A percentile compares a stretch with the other conserved stretches of the same genome.
Evolutionary conservation across 1,140 invertebrate genomes (phyloP).

Genomic region (Brachionus plicatilis): DNA sequence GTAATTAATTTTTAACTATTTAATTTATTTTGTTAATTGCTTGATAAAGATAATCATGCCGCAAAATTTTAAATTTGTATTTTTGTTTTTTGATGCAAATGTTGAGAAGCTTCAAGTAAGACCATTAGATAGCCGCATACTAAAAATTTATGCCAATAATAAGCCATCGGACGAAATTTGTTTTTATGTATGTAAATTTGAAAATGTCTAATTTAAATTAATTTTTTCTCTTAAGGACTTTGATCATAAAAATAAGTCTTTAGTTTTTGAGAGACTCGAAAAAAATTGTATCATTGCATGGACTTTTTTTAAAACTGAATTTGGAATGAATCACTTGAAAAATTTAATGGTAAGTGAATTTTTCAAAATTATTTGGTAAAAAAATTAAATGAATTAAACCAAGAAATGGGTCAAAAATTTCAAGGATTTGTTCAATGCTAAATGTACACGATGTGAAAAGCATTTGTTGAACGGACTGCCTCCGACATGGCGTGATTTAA

Average conservation of each 20-base stretch:
- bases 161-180: constrained; percentile 1
- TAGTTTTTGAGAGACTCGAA: constrained; percentile 4
- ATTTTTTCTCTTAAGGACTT: neutral
- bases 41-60: constrained; percentile 7
- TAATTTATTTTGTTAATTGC: neutral
- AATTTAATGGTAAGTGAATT: neutral
- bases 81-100: constrained; percentile 16
- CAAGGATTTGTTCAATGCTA: constrained; percentile 33
- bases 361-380: no score
- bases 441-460: constrained; percentile 38
- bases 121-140: neutral
- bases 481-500: constrained; percentile 39
- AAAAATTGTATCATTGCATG: constrained; percentile 21
- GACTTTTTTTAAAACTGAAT: constrained; percentile 34
- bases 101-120: constrained; percentile 35
- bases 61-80: constrained; percentile 39
- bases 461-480: constrained; percentile 34
- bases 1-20: neutral
- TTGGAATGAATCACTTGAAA: neutral
- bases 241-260: constrained; percentile 13
- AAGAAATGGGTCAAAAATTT: constrained; percentile 26
- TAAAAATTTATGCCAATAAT: constrained; percentile 21
- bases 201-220: neutral
- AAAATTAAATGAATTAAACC: no score
- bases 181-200: neutral